These are phyloP conservation scores for Scytalopus superciliaris DNA, from an alignment of 2,113 vertebrate genomes.

Conservation along the genomic window DNA sequence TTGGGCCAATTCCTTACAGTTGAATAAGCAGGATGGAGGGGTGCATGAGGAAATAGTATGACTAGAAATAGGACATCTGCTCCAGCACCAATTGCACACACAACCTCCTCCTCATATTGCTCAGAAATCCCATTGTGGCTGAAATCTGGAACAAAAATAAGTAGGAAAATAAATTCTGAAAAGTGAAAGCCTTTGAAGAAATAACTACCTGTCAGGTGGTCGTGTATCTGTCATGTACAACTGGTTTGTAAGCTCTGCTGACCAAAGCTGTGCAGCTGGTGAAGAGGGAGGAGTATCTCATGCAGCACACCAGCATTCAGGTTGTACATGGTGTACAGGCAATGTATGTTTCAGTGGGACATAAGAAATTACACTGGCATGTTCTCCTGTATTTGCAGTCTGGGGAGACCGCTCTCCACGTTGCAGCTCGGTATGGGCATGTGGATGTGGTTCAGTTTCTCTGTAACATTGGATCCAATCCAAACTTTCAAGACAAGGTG, in stretches of 20 bases:
- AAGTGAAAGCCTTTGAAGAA: background rate
- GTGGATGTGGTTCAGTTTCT: constrained; percentile 93
- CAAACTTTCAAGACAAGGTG: constrained; percentile 91
- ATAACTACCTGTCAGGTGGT: background rate
- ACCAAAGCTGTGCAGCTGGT: rapidly evolving
- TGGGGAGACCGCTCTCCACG: constrained; percentile 93
- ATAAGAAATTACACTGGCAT: background rate
- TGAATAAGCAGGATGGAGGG: rapidly evolving
- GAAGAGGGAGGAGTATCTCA: rapidly evolving
- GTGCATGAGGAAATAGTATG: background rate
- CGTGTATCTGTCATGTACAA: rapidly evolving
- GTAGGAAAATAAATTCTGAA: background rate
- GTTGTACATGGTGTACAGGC: rapidly evolving
- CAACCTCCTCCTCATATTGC: background rate
- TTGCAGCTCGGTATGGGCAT: constrained; percentile 93
- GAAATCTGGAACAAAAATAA: background rate
- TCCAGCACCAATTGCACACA: background rate
- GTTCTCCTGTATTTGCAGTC: constrained; percentile 77
- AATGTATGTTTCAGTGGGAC: background rate
- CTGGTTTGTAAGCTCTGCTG: background rate
- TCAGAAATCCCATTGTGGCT: background rate
- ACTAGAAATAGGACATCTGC: background rate
- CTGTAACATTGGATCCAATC: constrained; percentile 88
- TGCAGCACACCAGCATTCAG: background rate
- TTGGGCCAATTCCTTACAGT: background rate